These are phyloP conservation scores for Eupithecia insigniata DNA, from an alignment of 2,888 invertebrate genomes.

Conservation along the genomic window DNA sequence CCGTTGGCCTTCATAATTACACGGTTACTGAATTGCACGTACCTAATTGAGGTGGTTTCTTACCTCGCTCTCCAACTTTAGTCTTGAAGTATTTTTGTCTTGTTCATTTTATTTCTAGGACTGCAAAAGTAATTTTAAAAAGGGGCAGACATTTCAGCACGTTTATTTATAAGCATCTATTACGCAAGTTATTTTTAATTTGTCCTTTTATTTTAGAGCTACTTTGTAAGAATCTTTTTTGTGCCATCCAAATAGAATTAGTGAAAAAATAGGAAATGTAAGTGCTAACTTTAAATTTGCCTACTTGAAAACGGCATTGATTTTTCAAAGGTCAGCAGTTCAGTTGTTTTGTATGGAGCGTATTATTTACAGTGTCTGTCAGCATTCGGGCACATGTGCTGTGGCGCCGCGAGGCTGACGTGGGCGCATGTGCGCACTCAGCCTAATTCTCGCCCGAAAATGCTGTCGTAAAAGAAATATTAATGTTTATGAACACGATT, in stretches of 20 bases:
- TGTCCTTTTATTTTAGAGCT: not conserved
- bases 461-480: conserved; percentile 49
- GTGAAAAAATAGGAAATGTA: conserved; percentile 19
- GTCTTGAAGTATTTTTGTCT: conserved; percentile 39
- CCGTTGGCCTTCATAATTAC: conserved; percentile 63
- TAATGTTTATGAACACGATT: conserved; percentile 45
- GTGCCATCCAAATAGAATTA: not conserved
- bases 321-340: conserved; percentile 59
- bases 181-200: not conserved
- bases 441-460: conserved; percentile 54
- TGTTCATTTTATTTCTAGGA: conserved; percentile 34
- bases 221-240: not conserved
- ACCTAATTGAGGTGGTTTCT: conserved; percentile 61
- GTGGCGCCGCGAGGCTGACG: conserved; percentile 60
- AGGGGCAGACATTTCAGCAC: not conserved
- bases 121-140: conserved; percentile 6
- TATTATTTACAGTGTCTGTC: conserved; percentile 62
- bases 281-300: conserved; percentile 11
- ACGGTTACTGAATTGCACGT: conserved; percentile 64
- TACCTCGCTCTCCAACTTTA: conserved; percentile 51
- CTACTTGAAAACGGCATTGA: conserved; percentile 43
- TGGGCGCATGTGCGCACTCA: conserved; percentile 61
- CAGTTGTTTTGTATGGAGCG: conserved; percentile 55
- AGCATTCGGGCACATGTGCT: conserved; percentile 66
- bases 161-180: not conserved